These are phyloP conservation scores for Struthidea cinerea DNA, from an alignment of 2,113 vertebrate genomes.

Conservation along the genomic window DNA sequence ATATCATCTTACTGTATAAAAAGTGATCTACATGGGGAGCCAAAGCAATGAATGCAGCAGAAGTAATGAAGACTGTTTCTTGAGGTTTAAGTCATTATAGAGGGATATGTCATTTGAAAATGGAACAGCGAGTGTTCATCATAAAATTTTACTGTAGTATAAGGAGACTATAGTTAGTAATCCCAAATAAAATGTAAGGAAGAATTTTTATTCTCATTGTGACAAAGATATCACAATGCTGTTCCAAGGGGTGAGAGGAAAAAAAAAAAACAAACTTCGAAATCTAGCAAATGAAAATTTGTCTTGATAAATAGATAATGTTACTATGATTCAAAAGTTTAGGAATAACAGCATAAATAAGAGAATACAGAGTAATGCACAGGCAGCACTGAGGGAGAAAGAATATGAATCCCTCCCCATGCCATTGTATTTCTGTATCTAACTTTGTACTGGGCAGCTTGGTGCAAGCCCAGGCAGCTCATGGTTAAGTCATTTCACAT, in stretches of 20 bases:
- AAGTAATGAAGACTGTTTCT: not conserved
- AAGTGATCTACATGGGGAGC: not conserved
- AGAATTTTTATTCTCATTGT: not conserved
- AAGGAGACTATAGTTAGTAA: not conserved
- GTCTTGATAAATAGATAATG: not conserved
- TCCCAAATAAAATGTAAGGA: not conserved
- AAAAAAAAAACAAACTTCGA: not conserved
- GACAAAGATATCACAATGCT: not conserved
- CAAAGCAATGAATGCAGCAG: not conserved
- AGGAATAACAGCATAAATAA: not conserved
- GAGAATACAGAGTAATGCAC: not conserved
- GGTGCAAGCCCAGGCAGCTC: not conserved
- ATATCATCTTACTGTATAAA: not conserved
- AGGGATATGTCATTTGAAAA: not conserved
- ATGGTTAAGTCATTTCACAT: not conserved
- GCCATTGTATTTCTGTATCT: not conserved
- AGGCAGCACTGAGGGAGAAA: not conserved
- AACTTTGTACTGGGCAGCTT: not conserved
- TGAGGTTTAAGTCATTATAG: not conserved
- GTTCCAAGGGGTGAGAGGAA: not conserved
- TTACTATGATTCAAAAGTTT: not conserved
- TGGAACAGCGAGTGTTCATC: not conserved
- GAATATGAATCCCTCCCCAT: fast-evolving
- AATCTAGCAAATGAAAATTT: not conserved
- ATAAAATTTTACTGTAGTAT: not conserved